Conservation (phyloP, 2,888 invertebrate genomes). For the Phalera bucephala region DNA sequence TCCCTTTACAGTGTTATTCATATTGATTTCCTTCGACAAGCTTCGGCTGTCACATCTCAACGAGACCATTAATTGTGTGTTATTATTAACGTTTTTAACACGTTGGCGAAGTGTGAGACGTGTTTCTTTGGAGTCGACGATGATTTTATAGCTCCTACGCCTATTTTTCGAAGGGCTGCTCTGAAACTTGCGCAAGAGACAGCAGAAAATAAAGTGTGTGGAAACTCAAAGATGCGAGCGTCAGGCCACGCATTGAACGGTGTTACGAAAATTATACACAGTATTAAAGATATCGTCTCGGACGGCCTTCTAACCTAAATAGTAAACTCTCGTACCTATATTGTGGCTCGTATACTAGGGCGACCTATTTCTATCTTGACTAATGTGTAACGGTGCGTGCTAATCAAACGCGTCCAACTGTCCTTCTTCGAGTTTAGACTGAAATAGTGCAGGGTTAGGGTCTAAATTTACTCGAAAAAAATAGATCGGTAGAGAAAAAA, state of each 20-base stretch:
- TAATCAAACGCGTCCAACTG: conserved; percentile 3
- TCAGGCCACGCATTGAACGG: conserved; percentile 47
- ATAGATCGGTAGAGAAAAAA: no score
- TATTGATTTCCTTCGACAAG: no score
- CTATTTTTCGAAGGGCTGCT: conserved; percentile 35
- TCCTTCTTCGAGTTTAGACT: neutral
- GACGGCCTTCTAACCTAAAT: conserved; percentile 44
- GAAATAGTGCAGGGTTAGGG: neutral
- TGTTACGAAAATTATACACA: conserved; percentile 60
- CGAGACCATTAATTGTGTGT: no score
- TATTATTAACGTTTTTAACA: no score
- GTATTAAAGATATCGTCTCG: conserved; percentile 35
- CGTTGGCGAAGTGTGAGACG: neutral
- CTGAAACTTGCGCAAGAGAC: conserved; percentile 61
- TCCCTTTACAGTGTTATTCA: no score
- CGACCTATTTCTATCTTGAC: conserved; percentile 25
- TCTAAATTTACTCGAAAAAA: no score
- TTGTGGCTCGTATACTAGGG: conserved; percentile 19
- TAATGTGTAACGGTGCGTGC: conserved; percentile 11
- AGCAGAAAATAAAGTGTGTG: conserved; percentile 62
- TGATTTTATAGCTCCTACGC: conserved; percentile 35
- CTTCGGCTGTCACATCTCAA: no score
- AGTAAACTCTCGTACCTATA: conserved; percentile 9
- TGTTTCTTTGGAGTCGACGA: conserved; percentile 38
- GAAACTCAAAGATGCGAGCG: conserved; percentile 48